Evolutionary conservation across 2,797 vertebrate species (phyloP).

Genomic region (Falco biarmicus): DNA sequence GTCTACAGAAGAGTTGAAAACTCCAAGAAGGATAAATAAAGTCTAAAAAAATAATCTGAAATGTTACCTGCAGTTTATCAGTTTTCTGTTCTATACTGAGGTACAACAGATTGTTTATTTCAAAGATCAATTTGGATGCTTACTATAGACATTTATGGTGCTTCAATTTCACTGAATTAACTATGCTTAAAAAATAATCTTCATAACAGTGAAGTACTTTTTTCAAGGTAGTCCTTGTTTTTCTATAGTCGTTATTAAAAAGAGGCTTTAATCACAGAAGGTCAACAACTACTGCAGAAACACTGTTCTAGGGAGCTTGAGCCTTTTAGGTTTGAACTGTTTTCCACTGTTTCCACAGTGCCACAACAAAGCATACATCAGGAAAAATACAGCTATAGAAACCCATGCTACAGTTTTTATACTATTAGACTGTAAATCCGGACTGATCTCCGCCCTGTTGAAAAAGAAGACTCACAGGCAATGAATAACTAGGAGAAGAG

Average conservation of each 20-base stretch:
- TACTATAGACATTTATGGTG: neutral
- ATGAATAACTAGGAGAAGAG: neutral
- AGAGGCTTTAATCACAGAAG: neutral
- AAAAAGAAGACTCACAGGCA: neutral
- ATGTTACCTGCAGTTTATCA: neutral
- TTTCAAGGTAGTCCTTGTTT: neutral
- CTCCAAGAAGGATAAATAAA: neutral
- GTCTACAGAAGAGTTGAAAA: conserved; percentile 21
- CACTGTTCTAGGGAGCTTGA: neutral
- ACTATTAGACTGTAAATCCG: neutral
- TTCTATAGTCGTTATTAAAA: neutral
- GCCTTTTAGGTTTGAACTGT: neutral
- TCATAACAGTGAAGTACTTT: neutral
- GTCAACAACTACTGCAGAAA: neutral
- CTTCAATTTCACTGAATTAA: neutral
- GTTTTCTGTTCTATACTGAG: neutral
- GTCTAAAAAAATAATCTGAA: neutral
- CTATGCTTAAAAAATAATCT: neutral
- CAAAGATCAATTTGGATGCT: neutral
- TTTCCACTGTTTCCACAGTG: neutral
- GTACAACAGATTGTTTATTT: neutral
- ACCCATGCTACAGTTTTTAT: neutral
- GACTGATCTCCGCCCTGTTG: neutral
- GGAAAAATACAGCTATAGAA: neutral
- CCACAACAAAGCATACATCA: neutral